Conservation (phyloP, 2,888 invertebrate genomes). For the Microdon myrmicae region DNA sequence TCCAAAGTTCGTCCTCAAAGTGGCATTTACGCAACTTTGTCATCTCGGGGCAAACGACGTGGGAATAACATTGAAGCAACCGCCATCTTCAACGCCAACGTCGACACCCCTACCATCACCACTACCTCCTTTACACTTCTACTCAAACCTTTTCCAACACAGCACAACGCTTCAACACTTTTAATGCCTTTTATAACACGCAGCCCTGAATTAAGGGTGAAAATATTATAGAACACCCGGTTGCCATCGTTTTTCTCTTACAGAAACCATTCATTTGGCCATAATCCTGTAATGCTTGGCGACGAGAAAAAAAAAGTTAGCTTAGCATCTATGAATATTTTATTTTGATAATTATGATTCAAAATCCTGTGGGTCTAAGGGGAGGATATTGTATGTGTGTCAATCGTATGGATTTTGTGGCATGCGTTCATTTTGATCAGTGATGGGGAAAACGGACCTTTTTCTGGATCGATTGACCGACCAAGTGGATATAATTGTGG, state of each 20-base stretch:
- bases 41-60: constrained; percentile 34
- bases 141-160: too few relatives aligned
- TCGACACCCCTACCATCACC: background rate
- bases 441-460: constrained; percentile 38
- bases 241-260: too few relatives aligned
- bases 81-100: constrained; percentile 1
- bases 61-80: constrained; percentile 37
- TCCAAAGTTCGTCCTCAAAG: constrained; percentile 30
- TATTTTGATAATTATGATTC: constrained; percentile 42
- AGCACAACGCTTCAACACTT: too few relatives aligned
- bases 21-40: constrained; percentile 50
- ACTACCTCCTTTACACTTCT: too few relatives aligned
- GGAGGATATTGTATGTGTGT: constrained; percentile 11
- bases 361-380: constrained; percentile 29
- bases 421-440: constrained; percentile 30
- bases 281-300: constrained; percentile 33
- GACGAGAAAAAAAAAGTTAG: constrained; percentile 19
- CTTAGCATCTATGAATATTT: constrained; percentile 50
- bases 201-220: constrained; percentile 34
- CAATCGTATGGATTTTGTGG: constrained; percentile 14
- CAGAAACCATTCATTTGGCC: constrained; percentile 29
- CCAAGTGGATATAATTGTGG: constrained; percentile 38
- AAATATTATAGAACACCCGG: too few relatives aligned
- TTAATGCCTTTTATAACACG: constrained; percentile 31
- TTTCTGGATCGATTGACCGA: constrained; percentile 13